Base-by-base conservation (phyloP, 2,888 invertebrate species). In the Theretra japonica region DNA sequence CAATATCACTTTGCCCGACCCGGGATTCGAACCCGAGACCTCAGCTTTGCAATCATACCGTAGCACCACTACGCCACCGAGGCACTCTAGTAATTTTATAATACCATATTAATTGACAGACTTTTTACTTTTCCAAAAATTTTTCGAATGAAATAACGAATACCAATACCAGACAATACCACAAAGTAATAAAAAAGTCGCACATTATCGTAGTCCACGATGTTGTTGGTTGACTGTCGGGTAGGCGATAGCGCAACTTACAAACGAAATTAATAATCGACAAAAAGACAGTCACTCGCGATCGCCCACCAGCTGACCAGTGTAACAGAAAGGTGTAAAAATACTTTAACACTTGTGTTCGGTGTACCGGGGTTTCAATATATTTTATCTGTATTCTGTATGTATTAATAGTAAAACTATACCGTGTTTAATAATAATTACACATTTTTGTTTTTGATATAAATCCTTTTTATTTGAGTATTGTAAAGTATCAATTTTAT, bases 401-500 rank as follows among this genome's bases (percentile, higher is more conserved):
- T 41, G 4, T 41, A 17, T 48, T 65, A 17, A 0, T 15, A 11
- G 5, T 48, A 65, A 5, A 65, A 0, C 17, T n/a, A 17, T 0
- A n/a, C 53, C 17, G 48, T 48, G 21, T 48, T 2, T 30, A 21
- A 65, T 62, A 62, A 62, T 65, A 65, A 65, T 65, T 65, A 65
- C 65, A 65, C 65, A 65, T 21, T 65, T 65, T 65, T 48, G 23
- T 23, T 65, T 65, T 65, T 65, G 48, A 23, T 59, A 48, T 70
- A 70, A 58, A 70, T 70, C 21, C 3, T 17, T 70, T 70, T 59
- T 70, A 59, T 59, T 59, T 59, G 58, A 41, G 48, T 25, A 70
- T 23, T 41, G 41, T 65, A 74, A 72, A 59, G 53, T 69, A 8
- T 70, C 21, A 41, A 41, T 65, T 23, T 48, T 65, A 65, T 65